These are phyloP conservation scores for Oscheius myriophilus DNA, from an alignment of 2,888 invertebrate genomes.

Conservation along the genomic window DNA sequence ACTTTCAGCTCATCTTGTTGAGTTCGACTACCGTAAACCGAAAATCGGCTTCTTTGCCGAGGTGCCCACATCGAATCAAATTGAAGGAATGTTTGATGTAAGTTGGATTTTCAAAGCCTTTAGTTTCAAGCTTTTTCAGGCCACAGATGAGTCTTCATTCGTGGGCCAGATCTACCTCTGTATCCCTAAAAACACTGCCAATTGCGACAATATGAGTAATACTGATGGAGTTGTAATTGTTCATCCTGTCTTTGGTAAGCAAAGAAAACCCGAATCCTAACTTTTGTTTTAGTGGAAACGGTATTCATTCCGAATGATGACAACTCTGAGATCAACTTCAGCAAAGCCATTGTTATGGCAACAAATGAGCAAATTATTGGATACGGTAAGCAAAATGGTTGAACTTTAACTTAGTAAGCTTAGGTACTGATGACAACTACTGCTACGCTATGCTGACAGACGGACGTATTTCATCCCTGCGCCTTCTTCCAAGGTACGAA, in stretches of 20 bases:
- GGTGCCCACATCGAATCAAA: not conserved
- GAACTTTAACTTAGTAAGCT: too few relatives aligned
- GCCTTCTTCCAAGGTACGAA: conserved; percentile 18
- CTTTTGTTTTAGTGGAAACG: too few relatives aligned
- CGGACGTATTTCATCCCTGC: conserved; percentile 6
- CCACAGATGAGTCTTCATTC: conserved; percentile 17
- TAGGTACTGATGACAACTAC: not conserved
- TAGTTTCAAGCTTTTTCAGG: not conserved
- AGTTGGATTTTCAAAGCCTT: not conserved
- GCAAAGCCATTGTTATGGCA: too few relatives aligned
- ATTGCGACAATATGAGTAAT: not conserved
- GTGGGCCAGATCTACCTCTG: conserved; percentile 6
- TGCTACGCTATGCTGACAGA: conserved; percentile 20
- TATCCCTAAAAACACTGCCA: conserved; percentile 15
- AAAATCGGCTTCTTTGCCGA: conserved; percentile 5
- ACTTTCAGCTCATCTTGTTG: conserved; percentile 15
- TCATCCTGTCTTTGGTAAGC: conserved; percentile 23
- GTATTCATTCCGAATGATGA: too few relatives aligned
- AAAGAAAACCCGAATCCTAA: not conserved
- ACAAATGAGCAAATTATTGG: conserved; percentile 13
- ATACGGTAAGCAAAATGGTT: conserved; percentile 1
- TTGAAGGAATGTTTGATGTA: conserved; percentile 8
- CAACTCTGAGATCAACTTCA: too few relatives aligned
- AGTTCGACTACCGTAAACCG: conserved; percentile 4
- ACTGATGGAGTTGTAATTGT: conserved; percentile 24